Evolutionary conservation across 1,140 invertebrate genomes (phyloP), one percentile per base, ranked within the genome.

Genomic region (Bombus sibiricus): DNA sequence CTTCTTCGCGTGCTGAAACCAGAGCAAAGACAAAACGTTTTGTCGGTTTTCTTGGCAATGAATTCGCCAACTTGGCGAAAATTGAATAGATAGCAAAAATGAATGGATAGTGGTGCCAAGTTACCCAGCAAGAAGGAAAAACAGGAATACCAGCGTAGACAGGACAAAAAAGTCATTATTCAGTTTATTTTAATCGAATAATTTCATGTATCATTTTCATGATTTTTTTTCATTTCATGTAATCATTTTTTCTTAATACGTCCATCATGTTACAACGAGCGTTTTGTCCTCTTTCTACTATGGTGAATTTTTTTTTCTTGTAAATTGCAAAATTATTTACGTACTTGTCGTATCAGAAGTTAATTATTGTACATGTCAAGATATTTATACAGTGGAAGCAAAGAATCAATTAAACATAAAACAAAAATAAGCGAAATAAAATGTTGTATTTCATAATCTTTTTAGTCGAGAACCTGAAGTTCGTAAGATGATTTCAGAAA

Each of bases 51-150:
- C 91, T 92, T 93, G 91, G 92, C 92, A 93, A 87, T 83, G 86
- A 89, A 85, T 88, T 74, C 87, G 91, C 91, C 72, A 93, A 93
- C 89, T 93, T 93, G 89, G 92, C 91, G 91, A 92, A 93, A 93
- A 93, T 93, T 93, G 91, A 93, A 93, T 92, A 93, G 82, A 93
- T 92, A 93, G 84, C 69, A 86, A 81, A 85, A 85, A 74, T 79
- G 78, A 74, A 85, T 64, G 79, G 68, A 34, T 80, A 74, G 32
- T 73, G 59, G 80, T 91, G 91, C 91, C 89, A 92, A 92, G 86
- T 91, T 89, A 82, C 83, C 82, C 57, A 75, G 12, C 53, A 57
- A 78, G n/a, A 66, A 34, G 64, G 34, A 78, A 57, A 57, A 81
- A 43, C 64, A 43, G 28, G 32, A 18, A 68, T 53, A 80, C 25